phyloP scores from a whole-genome alignment of 1,140 invertebrate genomes.

The Saccostrea glomerata region DNA sequence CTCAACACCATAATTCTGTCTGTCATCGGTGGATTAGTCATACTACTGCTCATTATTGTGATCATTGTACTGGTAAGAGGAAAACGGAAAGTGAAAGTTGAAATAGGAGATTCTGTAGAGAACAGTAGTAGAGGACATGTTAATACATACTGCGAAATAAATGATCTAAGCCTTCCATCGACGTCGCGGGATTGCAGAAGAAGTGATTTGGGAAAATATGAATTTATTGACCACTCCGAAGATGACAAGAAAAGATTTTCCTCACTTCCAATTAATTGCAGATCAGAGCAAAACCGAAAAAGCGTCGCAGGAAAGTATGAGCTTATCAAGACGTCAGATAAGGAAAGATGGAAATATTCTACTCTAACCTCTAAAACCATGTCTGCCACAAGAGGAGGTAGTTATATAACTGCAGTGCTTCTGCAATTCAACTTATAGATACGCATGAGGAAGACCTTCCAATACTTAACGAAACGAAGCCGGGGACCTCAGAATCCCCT shows the following conservation, averaged over 20 bases:
- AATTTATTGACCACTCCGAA: not conserved
- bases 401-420: not conserved
- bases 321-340: not conserved
- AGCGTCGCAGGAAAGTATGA: not conserved
- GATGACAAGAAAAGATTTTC: not conserved
- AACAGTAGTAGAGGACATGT: not conserved
- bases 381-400: not conserved
- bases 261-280: not conserved
- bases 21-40: not conserved
- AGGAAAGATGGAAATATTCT: not conserved
- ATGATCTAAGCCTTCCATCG: not conserved
- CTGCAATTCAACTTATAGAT: not conserved
- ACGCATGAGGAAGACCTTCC: not conserved
- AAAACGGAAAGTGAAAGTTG: not conserved
- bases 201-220: not conserved
- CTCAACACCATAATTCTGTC: not conserved
- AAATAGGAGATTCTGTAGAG: not conserved
- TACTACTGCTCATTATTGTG: not conserved
- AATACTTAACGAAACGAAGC: not conserved
- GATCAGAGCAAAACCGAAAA: not conserved
- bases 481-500: not conserved
- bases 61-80: not conserved
- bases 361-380: not conserved
- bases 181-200: not conserved
- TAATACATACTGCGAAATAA: conserved; percentile 2